Evolutionary conservation across 2,113 vertebrate genomes (phyloP).

Genomic region (Loxodonta africana): DNA sequence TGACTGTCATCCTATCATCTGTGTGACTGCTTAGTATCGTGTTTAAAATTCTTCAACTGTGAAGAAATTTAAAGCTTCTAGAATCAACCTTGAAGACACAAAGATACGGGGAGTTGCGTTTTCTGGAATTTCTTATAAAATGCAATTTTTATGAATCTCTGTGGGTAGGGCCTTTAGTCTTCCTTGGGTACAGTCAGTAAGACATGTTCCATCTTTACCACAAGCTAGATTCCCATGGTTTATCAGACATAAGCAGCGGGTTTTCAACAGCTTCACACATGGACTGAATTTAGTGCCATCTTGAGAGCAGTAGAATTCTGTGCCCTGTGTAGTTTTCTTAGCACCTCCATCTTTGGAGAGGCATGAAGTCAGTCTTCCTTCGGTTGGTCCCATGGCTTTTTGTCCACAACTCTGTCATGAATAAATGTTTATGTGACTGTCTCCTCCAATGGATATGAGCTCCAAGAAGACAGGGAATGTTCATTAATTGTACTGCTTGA

Average conservation of each 20-base stretch:
- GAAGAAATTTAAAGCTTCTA: constrained; percentile 13
- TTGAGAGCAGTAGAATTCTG: not conserved
- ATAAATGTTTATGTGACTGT: not conserved
- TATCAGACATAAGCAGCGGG: not conserved
- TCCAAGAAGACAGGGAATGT: not conserved
- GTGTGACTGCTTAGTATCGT: not conserved
- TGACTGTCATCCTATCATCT: not conserved
- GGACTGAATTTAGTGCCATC: not conserved
- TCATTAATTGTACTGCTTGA: not conserved
- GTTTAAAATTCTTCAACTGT: constrained; percentile 29
- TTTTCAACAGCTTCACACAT: not conserved
- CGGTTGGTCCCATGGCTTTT: not conserved
- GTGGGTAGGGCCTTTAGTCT: too few relatives aligned
- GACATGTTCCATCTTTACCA: not conserved
- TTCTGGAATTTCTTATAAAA: not conserved
- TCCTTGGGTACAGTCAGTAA: too few relatives aligned
- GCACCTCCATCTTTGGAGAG: not conserved
- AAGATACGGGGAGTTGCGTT: not conserved
- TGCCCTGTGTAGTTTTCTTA: not conserved
- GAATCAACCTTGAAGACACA: constrained; percentile 31
- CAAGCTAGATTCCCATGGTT: not conserved
- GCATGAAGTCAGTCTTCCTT: not conserved
- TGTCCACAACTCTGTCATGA: not conserved
- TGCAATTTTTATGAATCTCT: constrained; percentile 5
- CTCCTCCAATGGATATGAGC: not conserved